Evolutionary conservation across 2,797 vertebrate species (phyloP), one percentile per base, ranked within the genome.

Genomic region (Geotrypetes seraphini): DNA sequence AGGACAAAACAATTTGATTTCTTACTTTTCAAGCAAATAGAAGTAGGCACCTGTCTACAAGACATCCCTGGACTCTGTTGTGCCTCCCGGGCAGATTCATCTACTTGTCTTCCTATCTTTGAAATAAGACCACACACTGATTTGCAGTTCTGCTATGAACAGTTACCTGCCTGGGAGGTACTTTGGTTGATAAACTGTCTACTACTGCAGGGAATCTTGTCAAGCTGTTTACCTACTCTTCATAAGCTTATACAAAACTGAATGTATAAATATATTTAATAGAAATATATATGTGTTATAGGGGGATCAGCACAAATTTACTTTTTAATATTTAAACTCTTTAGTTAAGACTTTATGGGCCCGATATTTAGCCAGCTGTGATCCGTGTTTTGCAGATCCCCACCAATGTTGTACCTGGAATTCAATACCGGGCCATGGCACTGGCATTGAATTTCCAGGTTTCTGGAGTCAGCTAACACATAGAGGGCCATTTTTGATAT

Each of bases 61-160:
- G 35, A 36, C 35, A 50, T 57, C 38, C 39, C 39, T 64, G 63
- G 55, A 47, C 21, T 31, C 63, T 50, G 57, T 71, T 60, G 60
- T 70, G 71, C 74, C 73, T 72, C 10, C 30, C 28, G 73, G 73
- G 67, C 67, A 65, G 36, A 63, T 44, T 43, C 57, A 41, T 60
- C 72, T 75, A 63, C 63, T 72, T 80, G 70, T 63, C 63, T 64
- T 43, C 33, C 50, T 39, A 38, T 12, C 66, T 71, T 78, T 76
- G 73, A 79, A 74, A 50, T 37, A 43, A 31, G 35, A 45, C 31
- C 24, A 21, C 33, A 28, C 43, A 52, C 40, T 54, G 47, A 47
- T 50, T 19, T 35, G 59, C 10, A 33, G 47, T 38, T 20, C 43
- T 35, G n/a, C n/a, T n/a, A n/a, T 56, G 38, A 19, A 1, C 43